Evolutionary conservation across 1,140 invertebrate species (phyloP).

Genomic region (Conus ventricosus): DNA sequence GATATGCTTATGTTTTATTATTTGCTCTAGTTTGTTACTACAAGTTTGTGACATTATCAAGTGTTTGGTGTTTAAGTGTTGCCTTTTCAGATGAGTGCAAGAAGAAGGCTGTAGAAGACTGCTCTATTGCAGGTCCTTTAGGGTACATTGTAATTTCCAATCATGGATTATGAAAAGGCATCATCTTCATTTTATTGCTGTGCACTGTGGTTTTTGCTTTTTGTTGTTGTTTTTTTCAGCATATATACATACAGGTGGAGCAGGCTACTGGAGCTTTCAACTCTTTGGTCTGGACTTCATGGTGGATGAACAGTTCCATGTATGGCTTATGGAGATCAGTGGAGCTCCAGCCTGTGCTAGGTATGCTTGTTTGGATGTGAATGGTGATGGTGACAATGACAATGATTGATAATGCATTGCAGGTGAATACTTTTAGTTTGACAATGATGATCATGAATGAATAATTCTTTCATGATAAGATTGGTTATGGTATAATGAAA

Average conservation of each 20-base stretch:
- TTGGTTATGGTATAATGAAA: too few species aligned
- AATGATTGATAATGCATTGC: too few species aligned
- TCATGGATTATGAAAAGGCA: background rate
- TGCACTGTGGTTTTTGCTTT: background rate
- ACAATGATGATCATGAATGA: background rate
- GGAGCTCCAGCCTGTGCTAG: conserved; percentile 67
- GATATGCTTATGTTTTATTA: too few species aligned
- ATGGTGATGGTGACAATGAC: too few species aligned
- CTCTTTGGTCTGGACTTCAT: conserved; percentile 65
- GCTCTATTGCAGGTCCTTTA: too few species aligned
- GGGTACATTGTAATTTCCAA: too few species aligned
- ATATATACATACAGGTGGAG: conserved; percentile 54
- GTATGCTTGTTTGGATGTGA: conserved; percentile 33
- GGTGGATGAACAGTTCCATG: conserved; percentile 58
- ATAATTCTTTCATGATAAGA: background rate
- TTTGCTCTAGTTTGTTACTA: too few species aligned
- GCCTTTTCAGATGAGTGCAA: too few species aligned
- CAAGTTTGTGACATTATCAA: too few species aligned
- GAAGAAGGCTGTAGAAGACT: too few species aligned
- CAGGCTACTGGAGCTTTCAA: conserved; percentile 61
- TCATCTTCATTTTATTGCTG: background rate
- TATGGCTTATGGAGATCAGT: conserved; percentile 64
- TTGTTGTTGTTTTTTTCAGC: conserved; percentile 52
- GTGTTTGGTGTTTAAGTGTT: too few species aligned
- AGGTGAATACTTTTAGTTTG: too few species aligned